Conservation (phyloP, 2,888 invertebrate species). For the Deladenus siricidicola region DNA sequence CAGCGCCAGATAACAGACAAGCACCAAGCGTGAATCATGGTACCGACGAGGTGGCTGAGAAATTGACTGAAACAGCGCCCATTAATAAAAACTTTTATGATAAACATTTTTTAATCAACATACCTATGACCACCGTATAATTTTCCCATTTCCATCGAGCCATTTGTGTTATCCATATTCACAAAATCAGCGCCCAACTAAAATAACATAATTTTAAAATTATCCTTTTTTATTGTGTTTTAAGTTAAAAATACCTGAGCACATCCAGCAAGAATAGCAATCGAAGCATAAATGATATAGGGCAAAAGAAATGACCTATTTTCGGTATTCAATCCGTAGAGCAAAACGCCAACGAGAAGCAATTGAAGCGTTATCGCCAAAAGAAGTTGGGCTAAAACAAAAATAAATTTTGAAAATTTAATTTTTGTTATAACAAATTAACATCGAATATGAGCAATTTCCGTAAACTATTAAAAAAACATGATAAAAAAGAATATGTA, state of each 20-base stretch:
- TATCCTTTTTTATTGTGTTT: neutral
- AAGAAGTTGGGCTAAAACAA: slow-evolving; percentile 27
- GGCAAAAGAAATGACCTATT: slow-evolving; percentile 45
- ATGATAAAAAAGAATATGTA: too few species aligned
- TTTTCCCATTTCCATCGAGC: neutral
- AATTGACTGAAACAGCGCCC: slow-evolving; percentile 28
- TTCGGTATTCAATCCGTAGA: slow-evolving; percentile 47
- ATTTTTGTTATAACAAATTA: neutral
- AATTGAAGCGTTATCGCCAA: slow-evolving; percentile 31
- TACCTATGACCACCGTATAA: neutral
- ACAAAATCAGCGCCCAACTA: slow-evolving; percentile 33
- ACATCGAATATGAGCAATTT: neutral
- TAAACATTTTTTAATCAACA: too few species aligned
- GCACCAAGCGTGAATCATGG: slow-evolving; percentile 51
- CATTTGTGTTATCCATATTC: slow-evolving; percentile 20
- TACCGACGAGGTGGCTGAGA: slow-evolving; percentile 37
- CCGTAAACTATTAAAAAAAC: too few species aligned
- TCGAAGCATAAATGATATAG: slow-evolving; percentile 45
- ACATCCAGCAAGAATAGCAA: slow-evolving; percentile 36
- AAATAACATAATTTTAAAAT: neutral
- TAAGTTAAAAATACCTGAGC: slow-evolving; percentile 19
- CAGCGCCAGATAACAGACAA: slow-evolving; percentile 51
- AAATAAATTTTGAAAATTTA: neutral
- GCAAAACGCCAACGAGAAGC: slow-evolving; percentile 42
- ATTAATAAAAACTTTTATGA: too few species aligned